Conservation (phyloP, 2,797 vertebrate genomes). For the Nothura maculosa region DNA sequence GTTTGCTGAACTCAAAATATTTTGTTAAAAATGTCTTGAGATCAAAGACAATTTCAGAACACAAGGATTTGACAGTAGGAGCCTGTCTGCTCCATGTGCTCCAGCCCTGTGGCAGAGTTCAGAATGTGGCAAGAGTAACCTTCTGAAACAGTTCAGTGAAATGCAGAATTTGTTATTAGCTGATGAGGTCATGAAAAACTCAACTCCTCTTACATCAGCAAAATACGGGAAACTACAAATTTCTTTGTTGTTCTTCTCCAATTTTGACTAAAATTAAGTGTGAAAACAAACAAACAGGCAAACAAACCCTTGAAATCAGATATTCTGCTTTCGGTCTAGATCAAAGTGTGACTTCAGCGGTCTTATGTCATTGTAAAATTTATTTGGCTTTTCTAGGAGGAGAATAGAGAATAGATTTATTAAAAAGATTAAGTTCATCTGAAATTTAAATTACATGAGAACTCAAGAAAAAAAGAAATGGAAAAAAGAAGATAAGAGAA, state of each 20-base stretch:
- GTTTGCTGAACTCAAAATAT: neutral
- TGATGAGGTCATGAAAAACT: neutral
- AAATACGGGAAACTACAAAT: neutral
- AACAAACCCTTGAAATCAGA: neutral
- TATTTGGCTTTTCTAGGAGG: neutral
- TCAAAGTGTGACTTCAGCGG: neutral
- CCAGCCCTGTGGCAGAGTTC: neutral
- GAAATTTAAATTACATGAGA: neutral
- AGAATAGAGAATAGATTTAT: neutral
- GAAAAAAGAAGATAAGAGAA: neutral
- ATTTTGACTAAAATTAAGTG: conserved; percentile 6
- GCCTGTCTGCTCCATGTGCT: neutral
- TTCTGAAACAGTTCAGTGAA: neutral
- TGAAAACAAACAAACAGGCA: neutral
- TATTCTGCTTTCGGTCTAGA: neutral
- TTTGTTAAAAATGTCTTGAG: neutral
- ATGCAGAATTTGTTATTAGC: neutral
- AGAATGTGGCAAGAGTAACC: neutral
- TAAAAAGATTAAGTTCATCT: neutral
- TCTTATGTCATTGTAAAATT: neutral
- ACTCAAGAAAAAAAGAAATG: fast-evolving
- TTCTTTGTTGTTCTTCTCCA: neutral
- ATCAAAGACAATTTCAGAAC: neutral
- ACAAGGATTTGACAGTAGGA: neutral
- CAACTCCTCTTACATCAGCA: neutral